phyloP scores from a whole-genome alignment of 2,888 invertebrate species.

The Nomada fabriciana region DNA sequence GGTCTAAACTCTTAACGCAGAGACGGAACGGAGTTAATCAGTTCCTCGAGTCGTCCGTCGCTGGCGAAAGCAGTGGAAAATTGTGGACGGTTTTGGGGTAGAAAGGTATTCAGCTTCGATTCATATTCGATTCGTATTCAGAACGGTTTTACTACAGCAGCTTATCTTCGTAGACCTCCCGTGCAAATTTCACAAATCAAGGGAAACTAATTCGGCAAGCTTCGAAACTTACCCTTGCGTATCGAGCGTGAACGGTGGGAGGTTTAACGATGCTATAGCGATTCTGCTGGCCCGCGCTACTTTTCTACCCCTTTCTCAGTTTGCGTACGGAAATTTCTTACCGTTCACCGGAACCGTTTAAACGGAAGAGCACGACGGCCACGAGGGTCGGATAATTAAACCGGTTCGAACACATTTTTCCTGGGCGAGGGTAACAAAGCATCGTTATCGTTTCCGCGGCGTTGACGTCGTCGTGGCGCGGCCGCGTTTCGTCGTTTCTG shows the following conservation, averaged over 20 bases:
- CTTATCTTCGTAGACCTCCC: not conserved
- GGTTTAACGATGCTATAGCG: not conserved
- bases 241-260: not conserved
- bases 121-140: too few relatives aligned
- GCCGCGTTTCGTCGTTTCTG: conserved; percentile 59
- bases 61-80: conserved; percentile 8
- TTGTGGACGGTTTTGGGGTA: not conserved
- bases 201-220: not conserved
- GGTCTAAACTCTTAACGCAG: conserved; percentile 55
- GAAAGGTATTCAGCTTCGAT: conserved; percentile 4
- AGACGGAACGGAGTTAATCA: conserved; percentile 46
- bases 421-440: conserved; percentile 8
- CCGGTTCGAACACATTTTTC: conserved; percentile 8
- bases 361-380: not conserved
- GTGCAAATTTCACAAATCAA: not conserved
- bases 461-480: conserved; percentile 21
- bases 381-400: conserved; percentile 11
- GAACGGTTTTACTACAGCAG: not conserved
- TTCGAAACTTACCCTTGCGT: too few relatives aligned
- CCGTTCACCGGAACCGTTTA: conserved; percentile 16
- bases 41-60: conserved; percentile 1
- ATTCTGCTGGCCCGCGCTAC: conserved; percentile 23
- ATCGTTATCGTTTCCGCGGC: conserved; percentile 42
- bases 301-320: not conserved
- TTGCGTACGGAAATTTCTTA: conserved; percentile 11